Evolutionary conservation across 1,140 invertebrate genomes (phyloP), one percentile per base, ranked within the genome.

Genomic region (Carcinoscorpius rotundicauda): DNA sequence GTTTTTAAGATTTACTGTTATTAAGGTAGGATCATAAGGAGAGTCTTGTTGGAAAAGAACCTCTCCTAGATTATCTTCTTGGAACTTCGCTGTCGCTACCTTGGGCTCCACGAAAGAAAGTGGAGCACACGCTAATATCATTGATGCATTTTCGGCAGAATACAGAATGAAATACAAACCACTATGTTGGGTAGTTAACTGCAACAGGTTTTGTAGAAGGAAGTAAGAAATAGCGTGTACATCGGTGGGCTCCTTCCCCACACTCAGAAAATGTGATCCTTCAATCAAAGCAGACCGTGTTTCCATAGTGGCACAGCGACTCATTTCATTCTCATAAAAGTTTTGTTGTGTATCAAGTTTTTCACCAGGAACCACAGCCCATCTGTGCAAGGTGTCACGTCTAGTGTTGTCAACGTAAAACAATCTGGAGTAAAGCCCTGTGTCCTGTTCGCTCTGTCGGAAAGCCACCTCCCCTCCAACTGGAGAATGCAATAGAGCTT

Each of bases 111-210:
- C 72, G 50, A 72, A 67, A 29, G 75, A 81, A 65, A 96, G 85
- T 76, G 88, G 88, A 9, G 90, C 87, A 76, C 93, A 97, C 0
- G 85, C 85, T 64, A 92, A 75, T 72, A 89, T 88, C 60, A 85
- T 86, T 68, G 90, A 87, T 4, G 82, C 75, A 73, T 91, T 87
- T 58, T 82, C 82, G 61, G 83, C 82, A 72, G 93, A 89, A 72
- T 87, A 91, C n/a, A 94, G 79, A 11, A 92, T 89, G 50, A 94
- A 77, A 75, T 91, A 93, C 8, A 93, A 77, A 60, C 89, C 66
- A 6, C 60, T 52, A 52, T 61, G 82, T 11, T 53, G 5, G 51
- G 6, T 5, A 29, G 11, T 29, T 50, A 59, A 11, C 62, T 51
- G 52, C 62, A 61, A 49, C 50, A 52, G 6, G n/a, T 29, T 4